Evolutionary conservation across 1,140 invertebrate species (phyloP).

Genomic region (Psilanteris sp.): DNA sequence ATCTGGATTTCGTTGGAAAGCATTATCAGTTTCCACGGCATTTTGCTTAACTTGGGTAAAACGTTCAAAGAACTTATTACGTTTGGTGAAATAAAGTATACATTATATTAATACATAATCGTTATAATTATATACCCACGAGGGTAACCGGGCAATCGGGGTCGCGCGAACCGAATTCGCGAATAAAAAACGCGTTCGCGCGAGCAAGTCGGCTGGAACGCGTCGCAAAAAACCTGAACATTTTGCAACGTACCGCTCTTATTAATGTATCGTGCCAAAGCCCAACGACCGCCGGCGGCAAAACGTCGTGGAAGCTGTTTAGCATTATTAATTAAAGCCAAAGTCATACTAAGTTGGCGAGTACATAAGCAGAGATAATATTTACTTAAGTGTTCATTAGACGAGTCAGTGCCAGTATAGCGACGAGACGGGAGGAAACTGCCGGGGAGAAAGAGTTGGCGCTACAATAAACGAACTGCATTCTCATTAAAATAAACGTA

Average conservation of each 20-base stretch:
- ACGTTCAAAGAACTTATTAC: no score
- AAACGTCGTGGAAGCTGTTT: conserved; percentile 68
- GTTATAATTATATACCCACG: no score
- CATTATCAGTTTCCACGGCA: no score
- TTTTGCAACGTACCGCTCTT: conserved; percentile 26
- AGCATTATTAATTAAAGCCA: conserved; percentile 79
- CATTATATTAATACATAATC: no score
- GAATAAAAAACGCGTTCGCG: no score
- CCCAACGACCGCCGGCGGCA: conserved; percentile 46
- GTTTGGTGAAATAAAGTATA: no score
- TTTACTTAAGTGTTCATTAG: conserved; percentile 79
- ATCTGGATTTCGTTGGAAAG: no score
- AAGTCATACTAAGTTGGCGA: conserved; percentile 78
- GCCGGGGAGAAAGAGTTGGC: conserved; percentile 55
- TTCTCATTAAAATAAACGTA: conserved; percentile 79
- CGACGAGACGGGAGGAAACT: conserved; percentile 30
- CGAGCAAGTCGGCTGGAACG: no score
- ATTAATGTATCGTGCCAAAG: conserved; percentile 57
- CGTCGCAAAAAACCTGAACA: no score
- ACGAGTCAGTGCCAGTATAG: conserved; percentile 67
- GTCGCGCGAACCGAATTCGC: no score
- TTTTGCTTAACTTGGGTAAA: no score
- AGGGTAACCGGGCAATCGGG: no score
- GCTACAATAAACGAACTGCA: conserved; percentile 75
- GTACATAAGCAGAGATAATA: conserved; percentile 80